Evolutionary conservation across 2,113 vertebrate genomes (phyloP), one percentile per base, ranked within the genome.

Genomic region (Opisthocomus hoazin): DNA sequence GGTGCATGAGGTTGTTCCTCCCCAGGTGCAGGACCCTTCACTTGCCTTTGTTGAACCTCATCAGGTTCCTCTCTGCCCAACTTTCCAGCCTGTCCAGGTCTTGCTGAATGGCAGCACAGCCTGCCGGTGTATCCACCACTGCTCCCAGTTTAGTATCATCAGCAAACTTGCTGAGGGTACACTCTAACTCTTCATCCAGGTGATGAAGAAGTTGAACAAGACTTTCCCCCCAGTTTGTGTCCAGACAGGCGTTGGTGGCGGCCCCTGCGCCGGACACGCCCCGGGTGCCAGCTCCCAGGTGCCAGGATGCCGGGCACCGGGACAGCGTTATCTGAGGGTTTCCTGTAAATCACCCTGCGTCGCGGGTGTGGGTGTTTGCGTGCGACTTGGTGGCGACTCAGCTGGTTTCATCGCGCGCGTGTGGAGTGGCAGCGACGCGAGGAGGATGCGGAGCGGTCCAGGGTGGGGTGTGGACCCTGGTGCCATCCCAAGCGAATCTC

Each of bases 371-470:
- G 58, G 34, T 1, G 57, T 85, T 90, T 83, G 88, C 48, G 79
- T 86, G 76, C 86, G 90, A 96, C 93, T 7, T 9, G 39, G 53
- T 11, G 75, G 71, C 2, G 0, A 68, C 39, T 70, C 66, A 51
- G 93, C 39, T 5, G 6, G 45, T 16, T 84, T 65, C 53, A 19
- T 20, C 9, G 4, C 1, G 0, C 21, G 48, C 0, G 0, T 37
- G 43, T 17, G 54, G 43, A 3, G 0, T 32, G 46, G 16, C n/a
- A 21, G 84, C 5, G 1, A 6, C 1, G 1, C 71, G 22, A 68
- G 32, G 26, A 91, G 63, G 79, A 69, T 65, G 79, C 63, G 69
- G 27, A 88, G 61, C 3, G 0, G 53, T 37, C 46, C 0, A 0
- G 32, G 43, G 32, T 54, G 34, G 61, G 57, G 61, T 89, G 64